phyloP scores from a whole-genome alignment of 2,797 vertebrate species.

The Rhynchotus rufescens region DNA sequence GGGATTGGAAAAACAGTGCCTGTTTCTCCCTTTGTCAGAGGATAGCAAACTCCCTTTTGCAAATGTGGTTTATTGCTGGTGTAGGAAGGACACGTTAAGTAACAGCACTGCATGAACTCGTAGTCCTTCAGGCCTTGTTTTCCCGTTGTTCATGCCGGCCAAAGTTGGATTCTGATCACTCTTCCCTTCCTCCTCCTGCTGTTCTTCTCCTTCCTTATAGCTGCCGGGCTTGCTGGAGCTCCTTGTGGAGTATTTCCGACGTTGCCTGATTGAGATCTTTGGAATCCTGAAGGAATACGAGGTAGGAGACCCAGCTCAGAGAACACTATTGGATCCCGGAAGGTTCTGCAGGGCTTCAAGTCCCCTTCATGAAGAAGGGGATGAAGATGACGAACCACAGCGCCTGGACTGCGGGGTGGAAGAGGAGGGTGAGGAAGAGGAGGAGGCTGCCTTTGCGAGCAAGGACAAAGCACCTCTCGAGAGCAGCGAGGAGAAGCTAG shows the following conservation, averaged over 20 bases:
- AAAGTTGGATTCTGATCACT: conserved; percentile 11
- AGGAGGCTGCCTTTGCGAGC: conserved; percentile 80
- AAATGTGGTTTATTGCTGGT: not conserved
- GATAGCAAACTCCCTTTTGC: not conserved
- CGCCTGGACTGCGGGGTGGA: conserved; percentile 78
- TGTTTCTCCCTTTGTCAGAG: not conserved
- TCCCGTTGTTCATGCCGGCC: not conserved
- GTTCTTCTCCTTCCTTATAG: conserved; percentile 72
- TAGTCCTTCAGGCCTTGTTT: not conserved
- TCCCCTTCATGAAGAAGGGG: conserved; percentile 82
- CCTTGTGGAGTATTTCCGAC: conserved; percentile 97
- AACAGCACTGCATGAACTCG: not conserved
- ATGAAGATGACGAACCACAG: conserved; percentile 81
- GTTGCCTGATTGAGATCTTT: conserved; percentile 98
- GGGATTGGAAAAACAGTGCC: not conserved
- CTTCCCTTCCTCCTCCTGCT: conserved; percentile 29
- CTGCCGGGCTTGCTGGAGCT: conserved; percentile 95
- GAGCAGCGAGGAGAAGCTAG: conserved; percentile 85
- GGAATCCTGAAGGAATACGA: conserved; percentile 98
- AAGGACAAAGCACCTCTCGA: conserved; percentile 82
- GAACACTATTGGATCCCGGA: conserved; percentile 92
- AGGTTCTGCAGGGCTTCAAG: conserved; percentile 86
- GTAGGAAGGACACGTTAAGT: not conserved
- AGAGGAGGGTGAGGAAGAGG: conserved; percentile 85
- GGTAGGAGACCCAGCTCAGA: conserved; percentile 95